A percentile compares a stretch with the other conserved stretches of the same genome.
Conservation (phyloP, 1,140 invertebrate genomes). For the Coenobita brevimanus region DNA sequence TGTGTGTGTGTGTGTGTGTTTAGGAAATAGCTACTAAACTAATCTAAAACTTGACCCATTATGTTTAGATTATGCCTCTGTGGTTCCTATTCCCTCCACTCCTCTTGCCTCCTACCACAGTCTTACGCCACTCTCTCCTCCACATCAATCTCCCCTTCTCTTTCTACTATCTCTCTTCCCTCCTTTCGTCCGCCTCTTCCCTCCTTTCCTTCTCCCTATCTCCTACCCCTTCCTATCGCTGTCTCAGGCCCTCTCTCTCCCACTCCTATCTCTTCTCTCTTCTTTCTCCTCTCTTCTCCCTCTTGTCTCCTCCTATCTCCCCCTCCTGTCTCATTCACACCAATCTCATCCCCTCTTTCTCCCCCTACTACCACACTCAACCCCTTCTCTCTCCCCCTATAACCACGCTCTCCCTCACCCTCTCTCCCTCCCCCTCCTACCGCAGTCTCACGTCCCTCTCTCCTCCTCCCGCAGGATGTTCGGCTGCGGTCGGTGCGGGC, state of each 20-base stretch:
- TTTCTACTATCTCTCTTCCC: neutral
- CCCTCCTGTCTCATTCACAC: no score
- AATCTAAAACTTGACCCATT: neutral
- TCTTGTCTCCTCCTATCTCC: no score
- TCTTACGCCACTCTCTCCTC: neutral
- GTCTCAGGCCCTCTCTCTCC: neutral
- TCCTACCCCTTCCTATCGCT: neutral
- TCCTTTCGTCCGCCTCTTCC: neutral
- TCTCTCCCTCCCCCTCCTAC: neutral
- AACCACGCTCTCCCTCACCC: no score
- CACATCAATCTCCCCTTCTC: slow-evolving; percentile 1
- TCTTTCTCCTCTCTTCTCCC: neutral
- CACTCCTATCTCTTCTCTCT: neutral
- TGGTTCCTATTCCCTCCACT: neutral
- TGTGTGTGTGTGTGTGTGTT: no score
- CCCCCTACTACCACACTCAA: no score
- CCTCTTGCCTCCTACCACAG: neutral
- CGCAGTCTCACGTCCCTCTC: neutral
- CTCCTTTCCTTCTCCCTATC: neutral
- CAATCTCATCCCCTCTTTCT: no score
- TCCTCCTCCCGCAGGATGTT: slow-evolving; percentile 53
- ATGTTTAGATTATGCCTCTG: neutral
- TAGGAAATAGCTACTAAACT: no score
- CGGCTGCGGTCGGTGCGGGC: slow-evolving; percentile 65
- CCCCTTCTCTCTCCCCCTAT: no score